Evolutionary conservation across 2,888 invertebrate genomes (phyloP).

Genomic region (Polydrusus tereticollis): DNA sequence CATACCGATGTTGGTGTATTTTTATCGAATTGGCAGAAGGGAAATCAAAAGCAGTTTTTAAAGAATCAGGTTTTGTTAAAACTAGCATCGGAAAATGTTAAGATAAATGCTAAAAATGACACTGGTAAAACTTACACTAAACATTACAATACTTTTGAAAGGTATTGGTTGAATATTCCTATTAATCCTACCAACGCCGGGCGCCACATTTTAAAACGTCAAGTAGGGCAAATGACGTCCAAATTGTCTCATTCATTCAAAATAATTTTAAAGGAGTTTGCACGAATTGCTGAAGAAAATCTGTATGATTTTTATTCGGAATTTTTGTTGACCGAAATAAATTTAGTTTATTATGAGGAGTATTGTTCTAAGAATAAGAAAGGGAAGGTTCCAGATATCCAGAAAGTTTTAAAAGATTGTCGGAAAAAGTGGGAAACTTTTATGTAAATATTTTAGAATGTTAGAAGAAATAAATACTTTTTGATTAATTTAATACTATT

Average conservation of each 20-base stretch:
- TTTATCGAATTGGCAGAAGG: constrained; percentile 34
- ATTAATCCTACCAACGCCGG: constrained; percentile 46
- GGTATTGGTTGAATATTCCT: constrained; percentile 60
- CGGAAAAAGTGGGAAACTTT: neutral
- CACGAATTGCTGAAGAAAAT: constrained; percentile 60
- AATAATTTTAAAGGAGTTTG: constrained; percentile 60
- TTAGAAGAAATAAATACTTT: no score
- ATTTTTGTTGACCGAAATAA: constrained; percentile 57
- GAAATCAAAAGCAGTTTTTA: constrained; percentile 20
- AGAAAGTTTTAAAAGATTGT: neutral
- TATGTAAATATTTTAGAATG: no score
- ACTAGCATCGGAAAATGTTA: neutral
- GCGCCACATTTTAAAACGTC: constrained; percentile 47
- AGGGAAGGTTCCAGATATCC: neutral
- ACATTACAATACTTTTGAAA: constrained; percentile 60
- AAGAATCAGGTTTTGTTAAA: constrained; percentile 5
- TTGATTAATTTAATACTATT: no score
- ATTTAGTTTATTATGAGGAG: constrained; percentile 52
- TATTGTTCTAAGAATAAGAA: constrained; percentile 1
- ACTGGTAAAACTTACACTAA: constrained; percentile 37
- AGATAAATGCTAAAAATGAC: neutral
- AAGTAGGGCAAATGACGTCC: constrained; percentile 53
- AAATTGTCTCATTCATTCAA: constrained; percentile 58
- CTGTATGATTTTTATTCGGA: constrained; percentile 58
- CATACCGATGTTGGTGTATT: constrained; percentile 17